Percentiles rank a stretch among this genome's conserved stretches.
phyloP scores from a whole-genome alignment of 2,797 vertebrate genomes.

The Microchirus variegatus region DNA sequence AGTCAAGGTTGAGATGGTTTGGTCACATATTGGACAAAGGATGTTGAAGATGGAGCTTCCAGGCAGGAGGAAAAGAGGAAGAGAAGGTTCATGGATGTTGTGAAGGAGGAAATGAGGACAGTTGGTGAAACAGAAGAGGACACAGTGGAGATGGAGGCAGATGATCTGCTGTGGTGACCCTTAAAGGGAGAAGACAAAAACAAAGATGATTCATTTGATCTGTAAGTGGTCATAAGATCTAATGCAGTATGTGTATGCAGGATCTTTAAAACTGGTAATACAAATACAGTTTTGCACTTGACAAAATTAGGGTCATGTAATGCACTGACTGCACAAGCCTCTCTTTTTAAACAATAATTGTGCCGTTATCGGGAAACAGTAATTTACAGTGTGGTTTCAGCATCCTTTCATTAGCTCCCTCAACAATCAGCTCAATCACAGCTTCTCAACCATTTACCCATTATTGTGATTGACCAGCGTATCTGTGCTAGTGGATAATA shows the following conservation, averaged over 20 bases:
- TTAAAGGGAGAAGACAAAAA: too few relatives aligned
- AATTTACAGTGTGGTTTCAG: neutral
- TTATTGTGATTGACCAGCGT: constrained; percentile 30
- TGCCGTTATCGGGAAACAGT: constrained; percentile 10
- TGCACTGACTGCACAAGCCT: neutral
- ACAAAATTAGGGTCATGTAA: constrained; percentile 2
- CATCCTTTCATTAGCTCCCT: neutral
- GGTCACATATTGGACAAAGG: too few relatives aligned
- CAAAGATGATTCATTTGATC: too few relatives aligned
- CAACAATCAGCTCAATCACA: constrained; percentile 2
- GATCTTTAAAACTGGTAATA: constrained; percentile 1
- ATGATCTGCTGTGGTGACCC: too few relatives aligned
- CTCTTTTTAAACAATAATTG: constrained; percentile 5
- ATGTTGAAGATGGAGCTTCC: too few relatives aligned
- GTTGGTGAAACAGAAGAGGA: too few relatives aligned
- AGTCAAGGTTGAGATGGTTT: too few relatives aligned
- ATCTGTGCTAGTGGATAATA: constrained; percentile 40
- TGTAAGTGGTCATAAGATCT: neutral
- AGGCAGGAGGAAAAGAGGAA: too few relatives aligned
- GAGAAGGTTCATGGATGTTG: too few relatives aligned
- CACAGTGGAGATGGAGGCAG: too few relatives aligned
- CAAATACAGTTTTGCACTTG: constrained; percentile 2
- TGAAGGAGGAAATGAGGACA: too few relatives aligned
- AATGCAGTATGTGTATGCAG: too few relatives aligned
- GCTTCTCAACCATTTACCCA: neutral